Conservation (phyloP, 2,113 vertebrate genomes). For the Glaucomys volans region DNA sequence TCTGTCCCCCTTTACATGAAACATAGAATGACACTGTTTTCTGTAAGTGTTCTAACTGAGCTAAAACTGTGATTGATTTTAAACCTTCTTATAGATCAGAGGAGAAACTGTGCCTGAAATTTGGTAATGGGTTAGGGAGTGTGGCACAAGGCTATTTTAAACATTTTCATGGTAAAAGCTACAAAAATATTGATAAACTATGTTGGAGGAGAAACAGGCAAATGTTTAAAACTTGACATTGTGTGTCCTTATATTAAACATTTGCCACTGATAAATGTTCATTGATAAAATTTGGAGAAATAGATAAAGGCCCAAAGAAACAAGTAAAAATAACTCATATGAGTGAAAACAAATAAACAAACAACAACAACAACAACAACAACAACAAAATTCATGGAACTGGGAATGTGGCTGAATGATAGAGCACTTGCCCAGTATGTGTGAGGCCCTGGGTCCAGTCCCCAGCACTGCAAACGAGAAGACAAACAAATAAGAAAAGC, state of each 20-base stretch:
- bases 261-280: neutral
- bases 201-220: neutral
- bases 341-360: too few species aligned
- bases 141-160: neutral
- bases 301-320: neutral
- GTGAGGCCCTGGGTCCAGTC: too few species aligned
- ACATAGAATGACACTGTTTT: neutral
- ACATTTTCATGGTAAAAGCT: constrained; percentile 22
- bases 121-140: neutral
- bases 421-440: too few species aligned
- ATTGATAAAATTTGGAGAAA: neutral
- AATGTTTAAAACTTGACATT: neutral
- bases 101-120: neutral
- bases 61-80: neutral
- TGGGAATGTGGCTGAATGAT: too few species aligned
- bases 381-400: neutral
- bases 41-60: neutral
- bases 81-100: neutral
- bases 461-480: too few species aligned
- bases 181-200: constrained; percentile 2
- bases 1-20: neutral
- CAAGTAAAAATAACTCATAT: neutral
- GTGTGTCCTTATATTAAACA: neutral
- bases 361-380: too few species aligned
- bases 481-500: too few species aligned